A percentile compares a stretch with the other conserved stretches of the same genome.
phyloP scores from a whole-genome alignment of 2,797 vertebrate species.

The Gadopsis bispinosus region DNA sequence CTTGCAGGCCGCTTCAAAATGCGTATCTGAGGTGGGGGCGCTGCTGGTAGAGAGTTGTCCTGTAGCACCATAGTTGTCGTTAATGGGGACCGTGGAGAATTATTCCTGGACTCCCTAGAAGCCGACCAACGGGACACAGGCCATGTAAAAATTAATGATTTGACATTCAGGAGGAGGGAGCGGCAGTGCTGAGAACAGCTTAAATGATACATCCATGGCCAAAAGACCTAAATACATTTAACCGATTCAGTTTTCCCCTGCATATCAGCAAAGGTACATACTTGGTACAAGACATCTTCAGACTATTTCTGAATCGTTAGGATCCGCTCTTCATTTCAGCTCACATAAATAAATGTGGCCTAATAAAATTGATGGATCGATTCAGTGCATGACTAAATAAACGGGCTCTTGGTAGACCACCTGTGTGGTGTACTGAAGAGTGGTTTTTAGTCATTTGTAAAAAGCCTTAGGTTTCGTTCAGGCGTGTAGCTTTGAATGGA shows the following conservation, averaged over 20 bases:
- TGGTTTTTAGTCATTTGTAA: background rate
- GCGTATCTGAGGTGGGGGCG: slow-evolving; percentile 94
- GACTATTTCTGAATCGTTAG: background rate
- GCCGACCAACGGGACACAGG: slow-evolving; percentile 15
- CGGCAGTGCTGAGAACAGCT: background rate
- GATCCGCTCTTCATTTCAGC: background rate
- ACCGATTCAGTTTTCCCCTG: background rate
- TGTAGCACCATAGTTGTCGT: slow-evolving; percentile 95
- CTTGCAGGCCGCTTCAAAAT: slow-evolving; percentile 95
- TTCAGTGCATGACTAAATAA: background rate
- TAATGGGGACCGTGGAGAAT: slow-evolving; percentile 84
- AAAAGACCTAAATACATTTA: background rate
- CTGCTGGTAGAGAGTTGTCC: slow-evolving; percentile 91
- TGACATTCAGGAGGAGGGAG: slow-evolving; percentile 8
- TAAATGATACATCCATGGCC: background rate
- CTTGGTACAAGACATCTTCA: background rate
- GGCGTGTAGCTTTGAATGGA: background rate
- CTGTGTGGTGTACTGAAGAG: background rate
- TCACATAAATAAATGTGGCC: background rate
- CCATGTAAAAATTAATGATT: slow-evolving; percentile 1
- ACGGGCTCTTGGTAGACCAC: background rate
- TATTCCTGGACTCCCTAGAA: slow-evolving; percentile 87
- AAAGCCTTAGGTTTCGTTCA: background rate
- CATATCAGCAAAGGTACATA: background rate
- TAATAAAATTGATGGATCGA: background rate